Conservation (phyloP, 2,113 vertebrate species). For the Phyllostomus hastatus region DNA sequence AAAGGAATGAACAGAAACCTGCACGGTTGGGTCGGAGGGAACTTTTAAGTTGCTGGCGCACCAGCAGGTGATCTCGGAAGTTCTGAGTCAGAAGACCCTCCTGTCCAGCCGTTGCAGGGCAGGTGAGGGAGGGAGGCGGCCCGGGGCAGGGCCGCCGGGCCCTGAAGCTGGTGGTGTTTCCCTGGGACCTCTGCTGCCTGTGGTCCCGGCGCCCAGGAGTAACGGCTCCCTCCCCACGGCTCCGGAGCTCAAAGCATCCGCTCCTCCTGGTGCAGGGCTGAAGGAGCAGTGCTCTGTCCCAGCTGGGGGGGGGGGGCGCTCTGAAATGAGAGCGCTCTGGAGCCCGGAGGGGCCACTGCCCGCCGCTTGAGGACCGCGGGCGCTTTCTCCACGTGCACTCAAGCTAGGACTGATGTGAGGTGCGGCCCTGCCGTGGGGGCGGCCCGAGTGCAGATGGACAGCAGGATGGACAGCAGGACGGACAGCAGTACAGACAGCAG, state of each 20-base stretch:
- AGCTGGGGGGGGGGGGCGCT: not conserved
- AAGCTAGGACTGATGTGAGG: fast-evolving
- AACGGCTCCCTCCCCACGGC: not conserved
- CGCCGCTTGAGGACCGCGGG: fast-evolving
- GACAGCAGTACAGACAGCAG: too few relatives aligned
- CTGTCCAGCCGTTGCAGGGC: fast-evolving
- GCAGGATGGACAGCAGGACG: too few relatives aligned
- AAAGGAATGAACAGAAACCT: not conserved
- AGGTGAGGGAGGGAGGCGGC: not conserved
- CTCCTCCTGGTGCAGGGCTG: not conserved
- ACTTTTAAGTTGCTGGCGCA: not conserved
- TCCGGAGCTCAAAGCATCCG: not conserved
- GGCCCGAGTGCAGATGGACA: too few relatives aligned
- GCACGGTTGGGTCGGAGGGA: too few relatives aligned
- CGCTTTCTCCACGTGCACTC: fast-evolving
- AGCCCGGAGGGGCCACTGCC: not conserved
- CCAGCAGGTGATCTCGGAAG: too few relatives aligned
- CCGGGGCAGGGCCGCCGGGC: not conserved
- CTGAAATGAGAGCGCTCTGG: not conserved
- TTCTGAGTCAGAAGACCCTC: not conserved
- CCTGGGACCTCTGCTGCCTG: not conserved
- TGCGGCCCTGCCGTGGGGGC: not conserved
- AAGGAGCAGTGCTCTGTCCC: not conserved
- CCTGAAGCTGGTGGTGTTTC: not conserved
- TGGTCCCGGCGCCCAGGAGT: not conserved